These are phyloP conservation scores for Cygnus olor DNA, from an alignment of 2,797 vertebrate genomes.

Conservation along the genomic window DNA sequence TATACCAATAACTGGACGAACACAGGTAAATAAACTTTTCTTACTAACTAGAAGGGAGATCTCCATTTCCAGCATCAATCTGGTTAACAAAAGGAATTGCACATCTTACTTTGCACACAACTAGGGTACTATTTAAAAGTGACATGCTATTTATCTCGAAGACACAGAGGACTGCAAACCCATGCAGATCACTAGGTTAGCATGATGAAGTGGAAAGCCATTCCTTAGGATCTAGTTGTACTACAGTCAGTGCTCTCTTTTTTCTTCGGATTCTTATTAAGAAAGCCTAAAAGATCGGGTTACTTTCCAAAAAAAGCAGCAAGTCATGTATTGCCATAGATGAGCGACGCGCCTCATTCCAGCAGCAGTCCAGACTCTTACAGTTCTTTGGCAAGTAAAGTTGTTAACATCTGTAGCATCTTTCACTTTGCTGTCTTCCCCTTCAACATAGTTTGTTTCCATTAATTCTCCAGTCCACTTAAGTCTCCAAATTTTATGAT, in stretches of 20 bases:
- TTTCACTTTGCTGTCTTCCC: conserved; percentile 15
- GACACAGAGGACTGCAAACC: not conserved
- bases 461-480: conserved; percentile 21
- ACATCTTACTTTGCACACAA: not conserved
- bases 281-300: not conserved
- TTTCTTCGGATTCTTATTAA: not conserved
- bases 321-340: conserved; percentile 5
- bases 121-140: not conserved
- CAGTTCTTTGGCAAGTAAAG: not conserved
- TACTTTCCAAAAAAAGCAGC: not conserved
- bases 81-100: not conserved
- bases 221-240: not conserved
- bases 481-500: not conserved
- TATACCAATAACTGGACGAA: not conserved
- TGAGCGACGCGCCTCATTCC: not conserved
- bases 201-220: not conserved
- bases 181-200: not conserved
- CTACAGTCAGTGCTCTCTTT: not conserved
- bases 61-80: not conserved
- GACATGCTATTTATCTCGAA: not conserved
- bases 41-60: not conserved
- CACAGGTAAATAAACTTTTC: not conserved
- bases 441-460: not conserved
- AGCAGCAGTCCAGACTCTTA: not conserved
- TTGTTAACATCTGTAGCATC: not conserved